Conservation (phyloP, 2,113 vertebrate genomes). For the Ctenomys sociabilis region DNA sequence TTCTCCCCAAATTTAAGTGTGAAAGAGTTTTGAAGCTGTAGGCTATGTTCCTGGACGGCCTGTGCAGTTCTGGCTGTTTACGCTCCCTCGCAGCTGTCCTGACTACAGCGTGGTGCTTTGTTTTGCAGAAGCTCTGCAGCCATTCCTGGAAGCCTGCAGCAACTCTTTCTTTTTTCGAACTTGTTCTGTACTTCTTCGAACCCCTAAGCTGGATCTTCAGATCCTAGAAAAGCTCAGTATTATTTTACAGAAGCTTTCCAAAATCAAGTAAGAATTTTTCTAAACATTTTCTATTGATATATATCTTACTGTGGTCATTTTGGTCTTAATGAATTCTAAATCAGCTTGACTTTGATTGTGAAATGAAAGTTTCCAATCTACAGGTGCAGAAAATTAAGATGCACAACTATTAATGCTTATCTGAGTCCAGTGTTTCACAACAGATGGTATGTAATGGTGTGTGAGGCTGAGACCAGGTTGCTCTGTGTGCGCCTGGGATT, state of each 20-base stretch:
- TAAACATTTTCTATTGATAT: background rate
- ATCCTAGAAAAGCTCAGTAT: slow-evolving; percentile 92
- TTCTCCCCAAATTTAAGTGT: background rate
- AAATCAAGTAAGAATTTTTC: slow-evolving; percentile 89
- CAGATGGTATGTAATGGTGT: background rate
- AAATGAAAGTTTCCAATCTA: background rate
- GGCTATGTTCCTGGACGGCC: background rate
- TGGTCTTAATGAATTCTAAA: background rate
- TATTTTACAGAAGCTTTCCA: slow-evolving; percentile 95
- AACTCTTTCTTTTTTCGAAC: slow-evolving; percentile 90
- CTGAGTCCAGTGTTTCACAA: background rate
- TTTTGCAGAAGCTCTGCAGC: slow-evolving; percentile 84
- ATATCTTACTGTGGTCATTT: background rate
- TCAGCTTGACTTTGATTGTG: background rate
- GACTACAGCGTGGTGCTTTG: background rate
- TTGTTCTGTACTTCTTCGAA: slow-evolving; percentile 89
- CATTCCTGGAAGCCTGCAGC: slow-evolving; percentile 92
- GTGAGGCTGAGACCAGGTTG: background rate
- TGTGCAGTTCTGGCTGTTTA: background rate
- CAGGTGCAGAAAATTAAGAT: background rate
- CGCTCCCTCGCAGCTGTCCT: background rate
- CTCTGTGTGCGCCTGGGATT: background rate
- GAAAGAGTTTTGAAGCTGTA: background rate
- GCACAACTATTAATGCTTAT: background rate
- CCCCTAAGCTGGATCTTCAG: slow-evolving; percentile 87